These are phyloP conservation scores for Platycnemis pennipes DNA, from an alignment of 2,888 invertebrate genomes.

Conservation along the genomic window DNA sequence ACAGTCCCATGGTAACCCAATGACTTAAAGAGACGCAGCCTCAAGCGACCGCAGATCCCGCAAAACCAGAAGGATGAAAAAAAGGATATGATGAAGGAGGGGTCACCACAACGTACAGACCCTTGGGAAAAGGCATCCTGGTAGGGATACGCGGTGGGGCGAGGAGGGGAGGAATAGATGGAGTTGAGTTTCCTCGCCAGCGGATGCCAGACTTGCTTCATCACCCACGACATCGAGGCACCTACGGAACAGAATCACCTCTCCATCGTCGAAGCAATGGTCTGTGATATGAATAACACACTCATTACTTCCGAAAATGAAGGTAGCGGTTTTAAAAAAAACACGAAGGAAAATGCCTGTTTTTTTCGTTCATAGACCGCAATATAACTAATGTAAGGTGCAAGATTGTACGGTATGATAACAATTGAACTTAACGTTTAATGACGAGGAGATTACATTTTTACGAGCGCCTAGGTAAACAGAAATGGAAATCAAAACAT, in stretches of 20 bases:
- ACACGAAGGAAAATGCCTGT: no score
- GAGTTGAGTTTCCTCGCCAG: background rate
- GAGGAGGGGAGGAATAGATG: background rate
- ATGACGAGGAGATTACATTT: background rate
- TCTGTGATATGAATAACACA: background rate
- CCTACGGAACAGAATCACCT: background rate
- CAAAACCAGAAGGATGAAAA: conserved; percentile 54
- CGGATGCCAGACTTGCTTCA: background rate
- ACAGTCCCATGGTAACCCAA: conserved; percentile 65
- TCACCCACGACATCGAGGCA: background rate
- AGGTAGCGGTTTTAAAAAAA: background rate
- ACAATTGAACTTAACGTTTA: background rate
- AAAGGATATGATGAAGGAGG: background rate
- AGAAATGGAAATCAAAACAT: background rate
- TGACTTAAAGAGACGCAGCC: conserved; percentile 50
- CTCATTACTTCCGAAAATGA: background rate
- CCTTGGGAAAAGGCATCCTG: conserved; percentile 61
- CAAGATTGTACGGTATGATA: background rate
- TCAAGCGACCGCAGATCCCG: conserved; percentile 54
- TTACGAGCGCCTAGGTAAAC: background rate
- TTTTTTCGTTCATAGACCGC: background rate
- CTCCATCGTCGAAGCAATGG: background rate
- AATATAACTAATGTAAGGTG: background rate
- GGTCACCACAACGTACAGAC: conserved; percentile 46
- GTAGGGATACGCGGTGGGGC: background rate